Base-by-base conservation (phyloP, 2,888 invertebrate genomes). In the Ellobium chinense region DNA sequence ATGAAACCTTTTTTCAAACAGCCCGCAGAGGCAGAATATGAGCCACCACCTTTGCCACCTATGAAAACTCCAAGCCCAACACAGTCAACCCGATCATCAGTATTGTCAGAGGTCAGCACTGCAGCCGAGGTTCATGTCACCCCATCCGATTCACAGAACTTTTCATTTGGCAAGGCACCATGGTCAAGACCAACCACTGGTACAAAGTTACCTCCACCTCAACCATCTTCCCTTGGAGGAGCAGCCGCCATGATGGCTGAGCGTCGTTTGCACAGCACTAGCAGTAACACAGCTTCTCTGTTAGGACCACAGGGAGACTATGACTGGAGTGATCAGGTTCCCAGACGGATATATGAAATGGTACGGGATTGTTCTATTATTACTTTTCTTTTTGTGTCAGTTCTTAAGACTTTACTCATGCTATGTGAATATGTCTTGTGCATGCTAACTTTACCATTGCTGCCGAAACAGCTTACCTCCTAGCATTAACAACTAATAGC, bases 231-330 rank as follows among this genome's bases (percentile, higher is more conserved):
- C 9, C 36, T 80, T 5, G 60, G 80, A 24, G 80, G 80, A 5
- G 80, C 80, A n/a, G 75, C 75, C 18, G 80, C 80, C n/a, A 2
- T 69, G 5, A 60, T 34, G 46, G 69, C 39, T 14, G 68, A 80
- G 24, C 80, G 66, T 24, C 62, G 60, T 0, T n/a, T 80, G 29
- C 73, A 36, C 24, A 65, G 29, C 21, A 24, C 36, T n/a, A 18
- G 14, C 24, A 36, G 34, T 5, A 58, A 54, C 27, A 27, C 31
- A 7, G 58, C 73, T 12, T 69, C 9, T 60, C 58, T 80, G 2
- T 62, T 80, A 18, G 73, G 66, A 1, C 68, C 66, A 24, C 58
- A 29, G 27, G 74, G 39, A 27, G 80, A 80, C 0, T 80, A 29
- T 60, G 58, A 66, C 9, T 80, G 74, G 73, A 74, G 31, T 2